Percentiles rank a stretch among this genome's conserved stretches.
Evolutionary conservation across 2,888 invertebrate genomes (phyloP).

Genomic region (Tetheella fluctuosa): DNA sequence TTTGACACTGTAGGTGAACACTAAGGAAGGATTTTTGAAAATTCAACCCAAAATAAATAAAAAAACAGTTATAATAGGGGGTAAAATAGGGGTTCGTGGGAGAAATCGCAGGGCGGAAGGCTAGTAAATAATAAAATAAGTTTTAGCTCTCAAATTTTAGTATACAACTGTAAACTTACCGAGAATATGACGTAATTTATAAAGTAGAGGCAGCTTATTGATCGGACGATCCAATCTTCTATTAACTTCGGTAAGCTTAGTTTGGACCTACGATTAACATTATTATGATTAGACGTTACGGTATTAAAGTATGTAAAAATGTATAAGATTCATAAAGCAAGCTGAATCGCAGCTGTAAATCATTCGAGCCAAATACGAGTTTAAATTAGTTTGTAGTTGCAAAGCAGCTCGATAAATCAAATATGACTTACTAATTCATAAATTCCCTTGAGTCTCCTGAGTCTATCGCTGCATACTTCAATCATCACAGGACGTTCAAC

Average conservation of each 20-base stretch:
- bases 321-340: background rate
- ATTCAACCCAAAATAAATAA: too few relatives aligned
- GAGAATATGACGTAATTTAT: slow-evolving; percentile 39
- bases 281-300: background rate
- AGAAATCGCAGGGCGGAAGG: too few relatives aligned
- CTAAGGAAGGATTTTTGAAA: too few relatives aligned
- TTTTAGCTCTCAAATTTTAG: too few relatives aligned
- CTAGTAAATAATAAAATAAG: too few relatives aligned
- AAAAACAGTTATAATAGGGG: too few relatives aligned
- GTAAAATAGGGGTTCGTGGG: too few relatives aligned
- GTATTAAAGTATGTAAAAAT: background rate
- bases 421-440: slow-evolving; percentile 27
- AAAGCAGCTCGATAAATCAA: too few relatives aligned
- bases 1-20: too few relatives aligned
- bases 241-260: background rate
- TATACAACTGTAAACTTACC: slow-evolving; percentile 33
- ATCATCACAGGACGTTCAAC: slow-evolving; percentile 65
- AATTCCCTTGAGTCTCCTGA: slow-evolving; percentile 51
- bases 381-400: too few relatives aligned
- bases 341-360: background rate
- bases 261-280: background rate
- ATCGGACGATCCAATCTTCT: background rate
- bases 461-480: slow-evolving; percentile 51
- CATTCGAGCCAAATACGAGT: too few relatives aligned
- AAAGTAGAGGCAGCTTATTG: slow-evolving; percentile 28